Base-by-base conservation (phyloP, 2,888 invertebrate genomes). In the Dasysyrphus albostriatus region DNA sequence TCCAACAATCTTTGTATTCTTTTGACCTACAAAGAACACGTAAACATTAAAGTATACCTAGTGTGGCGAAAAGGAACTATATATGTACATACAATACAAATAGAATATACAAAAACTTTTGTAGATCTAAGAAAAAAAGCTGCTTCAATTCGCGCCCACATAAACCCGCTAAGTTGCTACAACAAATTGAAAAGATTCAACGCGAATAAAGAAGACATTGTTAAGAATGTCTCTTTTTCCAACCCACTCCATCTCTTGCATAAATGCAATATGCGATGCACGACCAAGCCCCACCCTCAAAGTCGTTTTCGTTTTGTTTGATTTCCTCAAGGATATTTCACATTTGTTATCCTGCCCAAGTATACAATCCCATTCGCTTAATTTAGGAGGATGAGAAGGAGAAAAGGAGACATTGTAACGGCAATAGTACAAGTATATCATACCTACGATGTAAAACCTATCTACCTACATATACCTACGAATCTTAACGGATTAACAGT, bases 311-410 rank as follows among this genome's bases (percentile, higher is more conserved):
- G 51, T 78, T 74, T 82, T 78, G 78, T 75, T 82, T 83, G 78
- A 83, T 83, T 83, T 72, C 32, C 72, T 76, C 79, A 72, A 87
- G 78, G 72, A 87, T 44, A 19, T 83, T 79, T 70, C 77, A 29
- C 83, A 78, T 87, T 78, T 85, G 82, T 85, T 77, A 85, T 85
- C 73, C 82, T 70, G 34, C 56, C 58, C 59, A 84, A 81, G 75
- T 49, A 67, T 37, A 29, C 37, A 58, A 70, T 79, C 47, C 47
- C 73, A 42, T 16, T 32, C 69, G 42, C 32, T 79, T 61, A 70
- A 12, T 39, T 10, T 3, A 47, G n/a, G 16, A 47, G 16, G 51
- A n/a, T n/a, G 16, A 29, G 29, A n/a, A 59, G 58, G 12, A 61
- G 24, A 3, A 24, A 24, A 24, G 8, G 9, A 14, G 14, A 37